Conservation (phyloP, 2,113 vertebrate genomes). For the Anguilla rostrata region DNA sequence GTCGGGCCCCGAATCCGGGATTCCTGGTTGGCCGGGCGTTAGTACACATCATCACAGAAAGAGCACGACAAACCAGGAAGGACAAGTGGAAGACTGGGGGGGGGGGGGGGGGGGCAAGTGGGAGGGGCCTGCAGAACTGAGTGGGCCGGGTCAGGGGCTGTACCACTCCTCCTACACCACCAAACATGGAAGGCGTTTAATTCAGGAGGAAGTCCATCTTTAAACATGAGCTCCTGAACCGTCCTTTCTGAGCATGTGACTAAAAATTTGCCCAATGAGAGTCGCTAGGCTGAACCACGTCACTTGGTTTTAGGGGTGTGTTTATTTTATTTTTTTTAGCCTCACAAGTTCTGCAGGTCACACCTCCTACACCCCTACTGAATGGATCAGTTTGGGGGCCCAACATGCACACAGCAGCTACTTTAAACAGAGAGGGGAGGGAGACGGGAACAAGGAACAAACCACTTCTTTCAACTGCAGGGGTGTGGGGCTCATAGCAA, state of each 20-base stretch:
- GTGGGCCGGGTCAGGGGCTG: neutral
- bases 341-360: too few relatives aligned
- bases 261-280: neutral
- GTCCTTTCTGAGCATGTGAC: neutral
- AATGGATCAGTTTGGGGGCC: too few relatives aligned
- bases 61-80: neutral
- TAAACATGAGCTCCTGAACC: neutral
- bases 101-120: slow-evolving; percentile 9
- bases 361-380: too few relatives aligned
- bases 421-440: neutral
- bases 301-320: neutral
- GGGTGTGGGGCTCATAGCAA: neutral
- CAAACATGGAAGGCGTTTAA: neutral
- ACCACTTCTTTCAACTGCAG: neutral
- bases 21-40: slow-evolving; percentile 7
- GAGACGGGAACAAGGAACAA: neutral
- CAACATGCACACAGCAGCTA: too few relatives aligned
- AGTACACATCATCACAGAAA: neutral
- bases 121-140: slow-evolving; percentile 29
- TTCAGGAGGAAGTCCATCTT: neutral
- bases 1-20: neutral
- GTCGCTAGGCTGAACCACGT: neutral
- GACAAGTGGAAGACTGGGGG: neutral
- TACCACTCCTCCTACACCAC: neutral
- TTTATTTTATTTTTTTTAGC: too few relatives aligned